Conservation (phyloP, 2,797 vertebrate species). For the Cheirogaleus major region DNA sequence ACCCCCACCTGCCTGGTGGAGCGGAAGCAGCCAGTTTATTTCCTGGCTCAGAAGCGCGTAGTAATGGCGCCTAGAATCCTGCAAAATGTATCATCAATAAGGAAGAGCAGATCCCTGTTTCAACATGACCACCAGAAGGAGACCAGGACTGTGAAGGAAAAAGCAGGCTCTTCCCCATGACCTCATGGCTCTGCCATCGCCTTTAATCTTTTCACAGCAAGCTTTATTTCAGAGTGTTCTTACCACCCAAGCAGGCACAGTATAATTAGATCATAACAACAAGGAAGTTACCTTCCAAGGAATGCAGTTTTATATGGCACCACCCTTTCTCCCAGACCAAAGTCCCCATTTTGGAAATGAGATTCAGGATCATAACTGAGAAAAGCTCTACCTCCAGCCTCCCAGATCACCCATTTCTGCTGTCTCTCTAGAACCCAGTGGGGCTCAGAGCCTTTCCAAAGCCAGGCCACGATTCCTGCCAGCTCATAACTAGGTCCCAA, state of each 20-base stretch:
- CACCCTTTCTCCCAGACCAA: neutral
- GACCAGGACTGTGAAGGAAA: neutral
- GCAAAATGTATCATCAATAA: fast-evolving
- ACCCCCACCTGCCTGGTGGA: neutral
- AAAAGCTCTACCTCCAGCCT: neutral
- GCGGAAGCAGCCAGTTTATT: neutral
- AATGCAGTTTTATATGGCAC: neutral
- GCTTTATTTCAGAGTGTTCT: neutral
- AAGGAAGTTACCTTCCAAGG: neutral
- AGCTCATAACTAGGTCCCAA: neutral
- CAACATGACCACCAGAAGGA: neutral
- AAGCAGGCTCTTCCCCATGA: neutral
- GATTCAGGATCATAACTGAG: neutral
- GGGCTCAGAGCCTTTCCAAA: neutral
- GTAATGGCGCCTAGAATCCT: neutral
- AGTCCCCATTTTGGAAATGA: neutral
- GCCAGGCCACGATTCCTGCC: neutral
- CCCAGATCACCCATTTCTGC: neutral
- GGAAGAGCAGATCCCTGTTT: neutral
- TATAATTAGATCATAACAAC: neutral
- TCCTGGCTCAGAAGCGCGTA: neutral
- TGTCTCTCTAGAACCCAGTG: neutral
- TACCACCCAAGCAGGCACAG: fast-evolving
- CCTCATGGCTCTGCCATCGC: fast-evolving
- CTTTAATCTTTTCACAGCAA: neutral